These are phyloP conservation scores for Arctocebus calabarensis DNA, from an alignment of 2,797 vertebrate species.

Conservation along the genomic window DNA sequence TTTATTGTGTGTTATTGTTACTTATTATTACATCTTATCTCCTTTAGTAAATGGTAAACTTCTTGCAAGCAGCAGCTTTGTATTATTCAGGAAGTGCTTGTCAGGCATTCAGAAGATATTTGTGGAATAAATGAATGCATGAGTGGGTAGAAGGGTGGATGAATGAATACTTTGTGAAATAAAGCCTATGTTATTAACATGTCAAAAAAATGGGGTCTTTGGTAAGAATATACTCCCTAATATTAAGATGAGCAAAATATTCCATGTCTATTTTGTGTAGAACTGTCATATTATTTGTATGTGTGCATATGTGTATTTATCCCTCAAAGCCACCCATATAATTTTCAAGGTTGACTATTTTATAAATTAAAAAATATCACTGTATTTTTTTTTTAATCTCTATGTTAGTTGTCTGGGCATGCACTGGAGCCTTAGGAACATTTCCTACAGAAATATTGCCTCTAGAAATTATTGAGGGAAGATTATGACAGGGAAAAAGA, in stretches of 20 bases:
- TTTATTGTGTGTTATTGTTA: slow-evolving; percentile 27
- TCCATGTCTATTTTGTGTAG: not conserved
- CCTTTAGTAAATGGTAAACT: slow-evolving; percentile 47
- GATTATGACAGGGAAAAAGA: not conserved
- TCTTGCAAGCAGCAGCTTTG: slow-evolving; percentile 46
- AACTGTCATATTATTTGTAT: not conserved
- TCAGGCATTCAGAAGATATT: slow-evolving; percentile 12
- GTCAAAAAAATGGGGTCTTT: not conserved
- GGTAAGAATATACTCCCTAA: not conserved
- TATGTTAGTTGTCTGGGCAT: not conserved
- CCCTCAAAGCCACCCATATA: slow-evolving; percentile 7
- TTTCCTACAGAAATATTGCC: slow-evolving; percentile 44
- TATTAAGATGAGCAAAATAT: slow-evolving; percentile 30
- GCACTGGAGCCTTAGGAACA: not conserved
- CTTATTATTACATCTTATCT: slow-evolving; percentile 53
- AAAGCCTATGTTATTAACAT: slow-evolving; percentile 25
- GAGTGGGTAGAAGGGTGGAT: not conserved
- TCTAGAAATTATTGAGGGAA: slow-evolving; percentile 34
- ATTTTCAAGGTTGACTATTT: slow-evolving; percentile 54
- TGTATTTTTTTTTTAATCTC: not conserved
- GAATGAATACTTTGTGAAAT: slow-evolving; percentile 22
- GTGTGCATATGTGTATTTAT: not conserved
- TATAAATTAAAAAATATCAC: slow-evolving; percentile 22
- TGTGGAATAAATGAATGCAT: slow-evolving; percentile 33
- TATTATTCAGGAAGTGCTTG: slow-evolving; percentile 51